Evolutionary conservation across 2,888 invertebrate genomes (phyloP).

Genomic region (Watsonalla binaria): DNA sequence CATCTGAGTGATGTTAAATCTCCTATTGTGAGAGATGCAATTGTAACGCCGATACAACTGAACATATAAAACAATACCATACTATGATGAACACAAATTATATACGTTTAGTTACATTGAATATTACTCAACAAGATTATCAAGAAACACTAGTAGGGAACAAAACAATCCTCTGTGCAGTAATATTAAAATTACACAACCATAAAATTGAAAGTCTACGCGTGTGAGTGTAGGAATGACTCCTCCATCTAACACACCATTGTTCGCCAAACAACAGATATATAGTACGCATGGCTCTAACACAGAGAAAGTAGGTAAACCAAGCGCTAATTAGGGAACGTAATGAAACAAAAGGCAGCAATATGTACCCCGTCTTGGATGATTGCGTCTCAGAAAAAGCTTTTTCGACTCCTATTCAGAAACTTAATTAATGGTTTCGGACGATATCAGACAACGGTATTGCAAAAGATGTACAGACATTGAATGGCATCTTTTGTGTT

Average conservation of each 20-base stretch:
- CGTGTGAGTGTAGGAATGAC: conserved; percentile 24
- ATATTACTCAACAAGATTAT: too few relatives aligned
- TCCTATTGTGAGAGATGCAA: too few relatives aligned
- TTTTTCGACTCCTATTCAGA: conserved; percentile 32
- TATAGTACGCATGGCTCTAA: conserved; percentile 37
- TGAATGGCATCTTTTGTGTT: not conserved
- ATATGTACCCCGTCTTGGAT: not conserved
- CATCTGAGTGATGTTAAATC: conserved; percentile 12
- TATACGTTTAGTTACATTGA: too few relatives aligned
- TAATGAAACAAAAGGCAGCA: conserved; percentile 12
- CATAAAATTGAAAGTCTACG: conserved; percentile 31
- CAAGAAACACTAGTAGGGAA: conserved; percentile 5
- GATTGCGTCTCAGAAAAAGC: not conserved
- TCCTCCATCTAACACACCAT: conserved; percentile 33
- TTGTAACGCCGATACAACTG: too few relatives aligned
- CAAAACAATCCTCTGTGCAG: not conserved
- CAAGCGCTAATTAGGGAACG: conserved; percentile 37
- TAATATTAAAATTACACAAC: conserved; percentile 21
- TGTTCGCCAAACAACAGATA: conserved; percentile 30
- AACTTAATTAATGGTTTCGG: conserved; percentile 44
- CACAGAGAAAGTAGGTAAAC: conserved; percentile 50
- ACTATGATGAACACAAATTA: too few relatives aligned
- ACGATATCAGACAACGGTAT: conserved; percentile 32
- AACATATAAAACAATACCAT: too few relatives aligned
- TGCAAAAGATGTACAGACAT: conserved; percentile 20